These are phyloP conservation scores for Perca schrenkii DNA, from an alignment of 2,113 vertebrate species.

Conservation along the genomic window DNA sequence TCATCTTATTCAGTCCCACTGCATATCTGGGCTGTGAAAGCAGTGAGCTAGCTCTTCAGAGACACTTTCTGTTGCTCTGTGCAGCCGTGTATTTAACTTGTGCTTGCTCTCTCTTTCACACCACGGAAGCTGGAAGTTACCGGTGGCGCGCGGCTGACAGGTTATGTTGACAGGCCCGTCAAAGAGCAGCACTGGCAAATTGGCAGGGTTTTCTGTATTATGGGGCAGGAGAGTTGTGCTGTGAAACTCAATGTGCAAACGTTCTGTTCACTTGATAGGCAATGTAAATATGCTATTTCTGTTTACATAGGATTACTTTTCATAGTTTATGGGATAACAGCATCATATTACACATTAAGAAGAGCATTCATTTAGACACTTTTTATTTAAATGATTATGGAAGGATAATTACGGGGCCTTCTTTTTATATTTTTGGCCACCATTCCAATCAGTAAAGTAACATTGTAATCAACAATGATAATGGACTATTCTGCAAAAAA, in stretches of 20 bases:
- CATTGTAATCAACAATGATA: too few species aligned
- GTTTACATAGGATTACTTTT: background rate
- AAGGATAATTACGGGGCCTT: too few species aligned
- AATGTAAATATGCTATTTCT: constrained; percentile 1
- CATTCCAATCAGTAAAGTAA: too few species aligned
- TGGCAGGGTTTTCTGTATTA: constrained; percentile 36
- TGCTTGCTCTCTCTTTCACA: constrained; percentile 5
- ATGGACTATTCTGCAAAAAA: too few species aligned
- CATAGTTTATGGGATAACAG: background rate
- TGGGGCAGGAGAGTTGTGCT: constrained; percentile 21
- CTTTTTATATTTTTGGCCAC: too few species aligned
- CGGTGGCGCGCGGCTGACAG: constrained; percentile 6
- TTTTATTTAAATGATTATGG: background rate
- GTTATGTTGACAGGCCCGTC: constrained; percentile 44
- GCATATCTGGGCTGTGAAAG: constrained; percentile 1
- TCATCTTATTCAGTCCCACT: background rate
- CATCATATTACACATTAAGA: background rate
- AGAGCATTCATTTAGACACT: background rate
- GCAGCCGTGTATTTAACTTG: constrained; percentile 19
- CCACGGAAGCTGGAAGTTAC: background rate
- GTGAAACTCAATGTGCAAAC: constrained; percentile 52
- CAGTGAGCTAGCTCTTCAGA: constrained; percentile 20
- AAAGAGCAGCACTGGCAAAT: constrained; percentile 31
- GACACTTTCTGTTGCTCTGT: constrained; percentile 7
- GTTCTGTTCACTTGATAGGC: constrained; percentile 9